A percentile compares a stretch with the other conserved stretches of the same genome.
These are phyloP conservation scores for Anastatus disparis DNA, from an alignment of 1,140 invertebrate species.

Conservation along the genomic window DNA sequence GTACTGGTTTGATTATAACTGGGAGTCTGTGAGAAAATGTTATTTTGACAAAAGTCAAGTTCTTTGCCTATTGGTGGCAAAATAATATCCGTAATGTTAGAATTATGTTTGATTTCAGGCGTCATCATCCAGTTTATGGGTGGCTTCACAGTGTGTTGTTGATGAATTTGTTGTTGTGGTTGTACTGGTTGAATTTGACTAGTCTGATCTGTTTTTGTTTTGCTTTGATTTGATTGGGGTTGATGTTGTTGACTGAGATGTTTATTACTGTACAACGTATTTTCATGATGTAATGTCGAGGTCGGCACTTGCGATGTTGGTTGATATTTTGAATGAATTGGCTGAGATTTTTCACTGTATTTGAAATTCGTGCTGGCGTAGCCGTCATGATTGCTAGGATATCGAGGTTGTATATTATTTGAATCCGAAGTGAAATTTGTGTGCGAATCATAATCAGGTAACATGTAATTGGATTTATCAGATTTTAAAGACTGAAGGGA, in stretches of 20 bases:
- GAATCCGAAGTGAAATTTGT: slow-evolving; percentile 54
- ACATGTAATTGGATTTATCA: slow-evolving; percentile 55
- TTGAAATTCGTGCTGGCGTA: slow-evolving; percentile 60
- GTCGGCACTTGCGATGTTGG: slow-evolving; percentile 46
- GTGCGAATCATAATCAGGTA: slow-evolving; percentile 57
- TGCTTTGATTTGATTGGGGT: not conserved
- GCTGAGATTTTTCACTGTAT: slow-evolving; percentile 53
- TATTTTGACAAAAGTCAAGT: slow-evolving; percentile 64
- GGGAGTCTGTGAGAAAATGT: slow-evolving; percentile 60
- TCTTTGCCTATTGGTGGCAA: slow-evolving; percentile 64
- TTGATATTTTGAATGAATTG: slow-evolving; percentile 59
- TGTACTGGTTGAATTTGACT: slow-evolving; percentile 36
- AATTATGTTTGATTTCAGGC: slow-evolving; percentile 65
- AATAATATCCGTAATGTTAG: slow-evolving; percentile 58
- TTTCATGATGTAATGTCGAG: slow-evolving; percentile 49
- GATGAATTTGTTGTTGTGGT: slow-evolving; percentile 47
- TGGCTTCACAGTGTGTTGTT: slow-evolving; percentile 57
- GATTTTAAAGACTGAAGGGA: slow-evolving; percentile 49
- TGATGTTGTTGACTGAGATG: slow-evolving; percentile 23
- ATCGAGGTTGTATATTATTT: slow-evolving; percentile 44
- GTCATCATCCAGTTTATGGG: slow-evolving; percentile 76
- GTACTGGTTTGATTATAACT: slow-evolving; percentile 59
- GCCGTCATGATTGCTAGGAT: slow-evolving; percentile 52
- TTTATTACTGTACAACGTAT: slow-evolving; percentile 46
- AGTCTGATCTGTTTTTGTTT: not conserved